Evolutionary conservation across 2,797 vertebrate species (phyloP).

Genomic region (Rallus crepitans): DNA sequence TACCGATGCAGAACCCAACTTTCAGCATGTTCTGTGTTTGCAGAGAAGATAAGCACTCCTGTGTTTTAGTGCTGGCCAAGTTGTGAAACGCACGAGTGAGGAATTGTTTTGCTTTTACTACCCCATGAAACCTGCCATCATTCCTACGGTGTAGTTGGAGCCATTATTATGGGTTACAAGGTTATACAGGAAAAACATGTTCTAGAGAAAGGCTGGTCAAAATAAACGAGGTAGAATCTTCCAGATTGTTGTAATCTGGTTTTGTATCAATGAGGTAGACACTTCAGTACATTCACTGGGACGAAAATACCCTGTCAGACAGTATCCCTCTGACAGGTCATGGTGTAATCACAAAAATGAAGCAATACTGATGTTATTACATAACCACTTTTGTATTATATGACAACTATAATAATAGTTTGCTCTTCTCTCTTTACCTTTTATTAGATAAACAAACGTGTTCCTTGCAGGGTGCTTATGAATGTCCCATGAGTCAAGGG

Average conservation of each 20-base stretch:
- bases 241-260: slow-evolving; percentile 21
- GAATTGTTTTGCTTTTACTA: slow-evolving; percentile 65
- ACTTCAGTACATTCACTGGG: slow-evolving; percentile 31
- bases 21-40: neutral
- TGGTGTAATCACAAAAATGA: slow-evolving; percentile 60
- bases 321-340: slow-evolving; percentile 40
- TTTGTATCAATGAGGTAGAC: slow-evolving; percentile 67
- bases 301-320: slow-evolving; percentile 51
- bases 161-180: slow-evolving; percentile 75
- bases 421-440: neutral
- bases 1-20: neutral
- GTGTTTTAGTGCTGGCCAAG: slow-evolving; percentile 1
- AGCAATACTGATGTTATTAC: slow-evolving; percentile 49
- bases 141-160: slow-evolving; percentile 62
- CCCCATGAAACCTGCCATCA: slow-evolving; percentile 46
- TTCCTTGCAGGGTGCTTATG: neutral
- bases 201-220: slow-evolving; percentile 64
- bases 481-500: neutral
- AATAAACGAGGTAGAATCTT: slow-evolving; percentile 45
- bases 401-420: slow-evolving; percentile 21
- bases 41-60: neutral
- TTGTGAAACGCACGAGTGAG: slow-evolving; percentile 57
- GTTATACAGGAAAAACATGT: slow-evolving; percentile 79
- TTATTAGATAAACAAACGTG: neutral
- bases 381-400: slow-evolving; percentile 33